Evolutionary conservation across 1,140 invertebrate species (phyloP), one percentile per base, ranked within the genome.

Genomic region (Anoplolepis gracilipes): DNA sequence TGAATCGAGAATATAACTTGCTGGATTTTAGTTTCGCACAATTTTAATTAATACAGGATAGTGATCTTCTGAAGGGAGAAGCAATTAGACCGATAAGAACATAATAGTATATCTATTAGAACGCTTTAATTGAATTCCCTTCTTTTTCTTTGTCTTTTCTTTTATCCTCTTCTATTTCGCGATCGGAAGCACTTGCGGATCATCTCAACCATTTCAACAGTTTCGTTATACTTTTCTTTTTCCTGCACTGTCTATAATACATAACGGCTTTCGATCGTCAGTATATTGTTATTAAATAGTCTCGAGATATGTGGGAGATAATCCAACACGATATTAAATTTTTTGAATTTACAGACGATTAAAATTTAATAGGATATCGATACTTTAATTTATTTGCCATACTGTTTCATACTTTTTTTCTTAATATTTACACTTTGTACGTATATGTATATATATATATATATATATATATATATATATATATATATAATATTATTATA

Each of bases 81-180:
- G 69, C 46, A 72, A 72, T 70, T 53, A 72, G 13, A 53, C 4
- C 25, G 46, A 72, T 72, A 72, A 53, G 19, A 28, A 30, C 69
- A 16, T 33, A 72, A 72, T 49, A 33, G 46, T 25, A 30, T 49
- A 72, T 72, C 69, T 72, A 72, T 72, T 72, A 72, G 46, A 19
- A 30, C 16, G 28, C 25, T 72, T 53, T 72, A 72, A 72, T 72
- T 72, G 69, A 72, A 72, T 72, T 72, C 19, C 46, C 46, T 72
- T 6, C 19, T 53, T 33, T 22, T 64, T 42, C 16, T 16, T 67
- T 22, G 13, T 67, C 42, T 67, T 28, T 22, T 67, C n/a, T 28
- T 22, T 30, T 25, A 1, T 22, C 33, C 28, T 55, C 69, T 55
- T 33, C 39, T 78, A 30, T 62, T 49, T 62, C 25, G 36, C 36